These are phyloP conservation scores for Botia kubotai DNA, from an alignment of 2,797 vertebrate species.

Conservation along the genomic window DNA sequence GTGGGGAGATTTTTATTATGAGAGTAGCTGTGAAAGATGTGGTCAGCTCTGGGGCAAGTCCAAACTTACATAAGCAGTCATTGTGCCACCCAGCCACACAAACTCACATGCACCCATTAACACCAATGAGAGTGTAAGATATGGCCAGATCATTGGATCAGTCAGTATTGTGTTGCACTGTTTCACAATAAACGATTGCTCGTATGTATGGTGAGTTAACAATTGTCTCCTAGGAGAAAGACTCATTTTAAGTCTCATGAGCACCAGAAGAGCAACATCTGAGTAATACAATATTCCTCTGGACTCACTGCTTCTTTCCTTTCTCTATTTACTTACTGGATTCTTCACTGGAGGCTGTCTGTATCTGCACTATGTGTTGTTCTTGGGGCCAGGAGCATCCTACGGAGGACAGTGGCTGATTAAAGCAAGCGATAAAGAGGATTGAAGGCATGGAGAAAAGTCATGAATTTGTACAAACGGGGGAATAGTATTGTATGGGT, in stretches of 20 bases:
- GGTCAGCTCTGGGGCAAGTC: constrained; percentile 41
- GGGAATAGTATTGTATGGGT: constrained; percentile 2
- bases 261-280: background rate
- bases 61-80: constrained; percentile 43
- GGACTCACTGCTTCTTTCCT: background rate
- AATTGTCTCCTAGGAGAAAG: background rate
- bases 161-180: constrained; percentile 14
- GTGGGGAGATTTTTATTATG: constrained; percentile 13
- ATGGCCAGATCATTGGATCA: constrained; percentile 12
- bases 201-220: background rate
- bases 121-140: constrained; percentile 8
- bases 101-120: background rate
- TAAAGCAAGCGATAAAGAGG: constrained; percentile 18
- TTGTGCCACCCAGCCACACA: constrained; percentile 46
- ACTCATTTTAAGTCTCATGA: background rate
- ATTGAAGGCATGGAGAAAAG: constrained; percentile 7
- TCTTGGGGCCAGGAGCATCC: background rate
- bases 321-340: background rate
- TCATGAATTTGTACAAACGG: background rate
- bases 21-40: constrained; percentile 33
- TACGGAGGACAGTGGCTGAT: background rate
- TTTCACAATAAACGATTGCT: background rate
- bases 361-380: constrained; percentile 12
- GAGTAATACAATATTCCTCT: background rate
- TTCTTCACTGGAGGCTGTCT: background rate